Evolutionary conservation across 1,140 invertebrate genomes (phyloP), one percentile per base, ranked within the genome.

Genomic region (Scylla paramamosain): DNA sequence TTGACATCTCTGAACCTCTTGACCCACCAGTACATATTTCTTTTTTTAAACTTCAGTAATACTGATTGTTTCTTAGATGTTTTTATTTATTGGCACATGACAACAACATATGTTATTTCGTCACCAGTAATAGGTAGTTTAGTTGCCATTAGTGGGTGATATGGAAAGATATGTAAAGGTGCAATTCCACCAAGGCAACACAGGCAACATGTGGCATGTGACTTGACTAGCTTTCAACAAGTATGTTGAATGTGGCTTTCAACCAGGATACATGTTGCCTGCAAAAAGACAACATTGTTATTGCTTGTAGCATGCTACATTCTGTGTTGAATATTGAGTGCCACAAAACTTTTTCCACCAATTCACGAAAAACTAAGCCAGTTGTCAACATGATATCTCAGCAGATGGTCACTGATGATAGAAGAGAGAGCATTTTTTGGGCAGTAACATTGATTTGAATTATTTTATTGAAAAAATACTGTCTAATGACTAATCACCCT

Each of bases 351-450:
- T 59, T 59, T 92, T 92, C 91, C 91, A 92, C 91, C 28, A 32
- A 77, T 67, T 67, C 59, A 67, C 7, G 7, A 67, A 67, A 67
- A 67, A 67, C 20, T n/a, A n/a, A 48, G 91, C 91, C 91, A 92
- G 48, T 92, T 82, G 91, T 29, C 91, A 84, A 93, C 92, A 93
- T 82, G 32, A 48, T 93, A 59, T 93, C 82, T 93, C 82, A 93
- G 77, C 29, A 93, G 92, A 86, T 25, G 92, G 39, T 93, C 83
- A 45, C 92, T 93, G 84, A 31, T 94, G 84, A 84, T 94, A 45
- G 93, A 88, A 94, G 46, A 94, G 84, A 89, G 93, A 92, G 86
- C 46, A 88, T 31, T 94, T 94, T 88, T 29, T 94, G 2, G 93
- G 86, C 86, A 88, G 84, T 29, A 88, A 46, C 86, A 94, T 32